Percentiles rank a stretch among this genome's conserved stretches.
Conservation (phyloP, 2,797 vertebrate genomes). For the Cercopithecus diana region DNA sequence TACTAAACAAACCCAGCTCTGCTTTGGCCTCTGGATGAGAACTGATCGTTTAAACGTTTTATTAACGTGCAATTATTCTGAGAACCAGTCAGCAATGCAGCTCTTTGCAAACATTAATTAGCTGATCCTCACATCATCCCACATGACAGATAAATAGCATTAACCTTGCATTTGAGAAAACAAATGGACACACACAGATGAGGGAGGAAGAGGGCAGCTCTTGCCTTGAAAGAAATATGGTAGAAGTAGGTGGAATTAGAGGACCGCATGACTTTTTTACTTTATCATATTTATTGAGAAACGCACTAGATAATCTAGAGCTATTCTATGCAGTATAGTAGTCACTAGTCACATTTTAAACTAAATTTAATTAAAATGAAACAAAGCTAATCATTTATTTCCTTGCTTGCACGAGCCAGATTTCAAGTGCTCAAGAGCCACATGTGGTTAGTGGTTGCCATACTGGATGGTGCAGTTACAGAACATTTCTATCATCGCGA, state of each 20-base stretch:
- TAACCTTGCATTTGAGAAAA: constrained; percentile 56
- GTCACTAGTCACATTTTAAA: constrained; percentile 11
- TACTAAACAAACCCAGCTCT: constrained; percentile 44
- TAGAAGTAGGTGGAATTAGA: not conserved
- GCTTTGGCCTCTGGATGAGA: constrained; percentile 56
- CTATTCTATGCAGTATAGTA: not conserved
- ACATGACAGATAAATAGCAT: constrained; percentile 62
- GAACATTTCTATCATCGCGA: not conserved
- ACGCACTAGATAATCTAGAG: not conserved
- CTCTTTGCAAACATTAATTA: constrained; percentile 76
- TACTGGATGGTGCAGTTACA: not conserved
- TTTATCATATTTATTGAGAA: not conserved
- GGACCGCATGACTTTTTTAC: not conserved
- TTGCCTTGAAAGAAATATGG: not conserved
- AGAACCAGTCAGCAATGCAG: constrained; percentile 61
- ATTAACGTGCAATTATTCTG: constrained; percentile 71
- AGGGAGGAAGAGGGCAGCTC: not conserved
- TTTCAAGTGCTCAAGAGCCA: not conserved
- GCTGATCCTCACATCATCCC: constrained; percentile 67
- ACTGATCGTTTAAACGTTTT: constrained; percentile 63
- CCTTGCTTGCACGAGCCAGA: not conserved
- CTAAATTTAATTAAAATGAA: constrained; percentile 27
- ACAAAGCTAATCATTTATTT: not conserved
- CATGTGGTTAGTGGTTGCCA: not conserved
- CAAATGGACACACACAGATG: not conserved